Evolutionary conservation across 2,113 vertebrate genomes (phyloP).

Genomic region (Hirundichthys speculiger): DNA sequence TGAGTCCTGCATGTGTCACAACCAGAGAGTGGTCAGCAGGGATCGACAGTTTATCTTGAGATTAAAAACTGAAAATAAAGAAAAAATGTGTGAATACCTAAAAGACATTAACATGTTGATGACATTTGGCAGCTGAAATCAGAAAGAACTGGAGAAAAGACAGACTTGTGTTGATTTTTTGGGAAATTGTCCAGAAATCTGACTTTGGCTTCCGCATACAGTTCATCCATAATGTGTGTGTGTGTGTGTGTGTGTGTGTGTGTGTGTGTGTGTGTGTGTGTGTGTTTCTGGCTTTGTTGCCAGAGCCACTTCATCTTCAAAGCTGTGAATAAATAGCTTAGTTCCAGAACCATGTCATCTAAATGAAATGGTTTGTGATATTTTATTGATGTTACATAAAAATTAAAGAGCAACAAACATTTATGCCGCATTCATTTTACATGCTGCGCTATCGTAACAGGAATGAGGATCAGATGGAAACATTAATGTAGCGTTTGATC

Average conservation of each 20-base stretch:
- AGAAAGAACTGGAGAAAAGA: not conserved
- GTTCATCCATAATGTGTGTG: not conserved
- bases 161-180: not conserved
- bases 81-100: no score
- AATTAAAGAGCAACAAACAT: conserved; percentile 78
- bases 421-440: conserved; percentile 69
- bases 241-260: not conserved
- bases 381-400: conserved; percentile 79
- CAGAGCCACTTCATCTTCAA: conserved; percentile 65
- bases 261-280: not conserved
- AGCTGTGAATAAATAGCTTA: conserved; percentile 70
- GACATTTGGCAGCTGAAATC: not conserved
- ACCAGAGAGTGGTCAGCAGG: no score
- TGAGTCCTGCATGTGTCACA: no score
- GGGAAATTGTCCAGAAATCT: no score
- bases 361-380: conserved; percentile 71
- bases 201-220: no score
- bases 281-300: conserved; percentile 38
- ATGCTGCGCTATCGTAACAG: conserved; percentile 36
- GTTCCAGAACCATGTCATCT: conserved; percentile 62
- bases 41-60: no score
- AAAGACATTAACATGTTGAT: not conserved
- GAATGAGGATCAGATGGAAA: conserved; percentile 32
- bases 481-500: conserved; percentile 56
- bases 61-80: no score